phyloP scores from a whole-genome alignment of 2,797 vertebrate genomes.

The Kryptolebias ocellatus region DNA sequence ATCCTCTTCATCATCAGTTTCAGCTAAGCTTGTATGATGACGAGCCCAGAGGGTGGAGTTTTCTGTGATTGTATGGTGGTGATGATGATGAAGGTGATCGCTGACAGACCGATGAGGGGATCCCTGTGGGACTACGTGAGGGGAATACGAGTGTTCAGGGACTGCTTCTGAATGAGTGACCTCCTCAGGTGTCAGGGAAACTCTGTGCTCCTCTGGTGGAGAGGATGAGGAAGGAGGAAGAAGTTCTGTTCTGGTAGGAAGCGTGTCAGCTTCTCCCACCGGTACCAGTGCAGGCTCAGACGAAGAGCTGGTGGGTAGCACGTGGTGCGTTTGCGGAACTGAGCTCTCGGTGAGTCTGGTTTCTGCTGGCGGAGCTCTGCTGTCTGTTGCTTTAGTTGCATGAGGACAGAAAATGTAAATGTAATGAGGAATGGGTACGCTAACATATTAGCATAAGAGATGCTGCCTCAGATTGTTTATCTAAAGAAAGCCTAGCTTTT shows the following conservation, averaged over 20 bases:
- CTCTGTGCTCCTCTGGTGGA: conserved; percentile 31
- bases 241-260: conserved; percentile 50
- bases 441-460: conserved; percentile 76
- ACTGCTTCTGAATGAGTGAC: conserved; percentile 37
- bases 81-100: conserved; percentile 30
- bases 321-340: conserved; percentile 20
- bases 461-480: conserved; percentile 83
- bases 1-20: conserved; percentile 28
- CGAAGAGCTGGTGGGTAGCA: conserved; percentile 42
- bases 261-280: conserved; percentile 52
- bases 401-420: conserved; percentile 67
- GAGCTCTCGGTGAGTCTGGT: conserved; percentile 39
- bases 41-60: conserved; percentile 19
- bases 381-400: conserved; percentile 58
- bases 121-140: conserved; percentile 35
- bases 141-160: conserved; percentile 35
- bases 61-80: conserved; percentile 24
- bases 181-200: conserved; percentile 36
- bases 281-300: conserved; percentile 40
- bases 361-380: conserved; percentile 38
- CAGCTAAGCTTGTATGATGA: conserved; percentile 19
- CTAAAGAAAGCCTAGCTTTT: conserved; percentile 58
- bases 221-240: conserved; percentile 42
- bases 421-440: conserved; percentile 62
- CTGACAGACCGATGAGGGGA: conserved; percentile 30